phyloP scores from a whole-genome alignment of 2,888 invertebrate species.

The Eupithecia tripunctaria region DNA sequence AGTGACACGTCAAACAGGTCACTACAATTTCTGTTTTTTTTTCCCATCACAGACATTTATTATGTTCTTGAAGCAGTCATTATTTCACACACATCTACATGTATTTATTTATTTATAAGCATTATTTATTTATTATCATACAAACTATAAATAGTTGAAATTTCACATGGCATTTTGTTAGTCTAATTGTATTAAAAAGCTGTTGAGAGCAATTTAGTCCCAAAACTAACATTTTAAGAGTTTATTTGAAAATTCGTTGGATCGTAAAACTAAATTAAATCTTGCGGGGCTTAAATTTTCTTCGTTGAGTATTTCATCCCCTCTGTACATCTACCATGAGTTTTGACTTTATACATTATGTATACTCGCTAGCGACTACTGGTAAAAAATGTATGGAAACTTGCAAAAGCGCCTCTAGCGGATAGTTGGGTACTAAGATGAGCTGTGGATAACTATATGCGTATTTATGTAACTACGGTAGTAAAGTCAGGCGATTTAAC shows the following conservation, averaged over 20 bases:
- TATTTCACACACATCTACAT: not conserved
- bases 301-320: not conserved
- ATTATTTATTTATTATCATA: not conserved
- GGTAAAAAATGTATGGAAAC: too few relatives aligned
- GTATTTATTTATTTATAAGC: not conserved
- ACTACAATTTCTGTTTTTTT: not conserved
- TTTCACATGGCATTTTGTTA: not conserved
- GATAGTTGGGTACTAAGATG: too few relatives aligned
- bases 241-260: not conserved
- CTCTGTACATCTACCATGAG: too few relatives aligned
- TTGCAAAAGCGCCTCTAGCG: too few relatives aligned
- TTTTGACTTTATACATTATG: too few relatives aligned
- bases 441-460: too few relatives aligned
- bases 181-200: not conserved
- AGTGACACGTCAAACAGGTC: not conserved
- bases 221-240: not conserved
- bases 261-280: not conserved
- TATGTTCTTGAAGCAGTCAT: not conserved
- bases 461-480: too few relatives aligned
- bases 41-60: constrained; percentile 2
- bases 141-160: not conserved
- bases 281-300: not conserved
- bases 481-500: too few relatives aligned
- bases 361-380: too few relatives aligned
- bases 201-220: not conserved